Percentiles rank a stretch among this genome's conserved stretches.
Evolutionary conservation across 2,797 vertebrate genomes (phyloP).

Genomic region (Rhadinocentrus ornatus): DNA sequence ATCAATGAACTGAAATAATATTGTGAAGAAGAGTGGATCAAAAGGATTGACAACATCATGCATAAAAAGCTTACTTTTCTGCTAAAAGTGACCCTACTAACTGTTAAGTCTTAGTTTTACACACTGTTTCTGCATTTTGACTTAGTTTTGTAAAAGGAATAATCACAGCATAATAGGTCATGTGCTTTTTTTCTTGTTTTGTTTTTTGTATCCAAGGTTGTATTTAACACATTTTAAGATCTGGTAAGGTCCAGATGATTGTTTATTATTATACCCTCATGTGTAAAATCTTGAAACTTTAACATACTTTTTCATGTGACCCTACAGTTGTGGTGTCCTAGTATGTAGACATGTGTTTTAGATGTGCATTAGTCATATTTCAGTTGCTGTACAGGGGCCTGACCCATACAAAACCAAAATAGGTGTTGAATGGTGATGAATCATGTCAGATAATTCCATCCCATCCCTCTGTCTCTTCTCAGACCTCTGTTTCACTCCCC

Average conservation of each 20-base stretch:
- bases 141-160: not conserved
- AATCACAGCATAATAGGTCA: not conserved
- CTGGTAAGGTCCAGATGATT: too few species aligned
- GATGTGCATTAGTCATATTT: slow-evolving; percentile 21
- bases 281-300: not conserved
- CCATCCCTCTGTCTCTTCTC: slow-evolving; percentile 27
- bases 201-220: not conserved
- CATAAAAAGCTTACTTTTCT: too few species aligned
- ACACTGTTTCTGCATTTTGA: not conserved
- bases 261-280: not conserved
- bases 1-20: too few species aligned
- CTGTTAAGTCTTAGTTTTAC: too few species aligned
- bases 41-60: too few species aligned
- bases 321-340: not conserved
- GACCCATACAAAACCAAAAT: slow-evolving; percentile 12
- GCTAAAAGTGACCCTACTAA: too few species aligned
- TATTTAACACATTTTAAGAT: not conserved
- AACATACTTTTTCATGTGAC: not conserved
- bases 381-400: slow-evolving; percentile 15
- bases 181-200: not conserved
- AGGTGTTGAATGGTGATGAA: slow-evolving; percentile 51
- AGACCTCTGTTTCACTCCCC: slow-evolving; percentile 47
- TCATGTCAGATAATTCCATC: slow-evolving; percentile 58
- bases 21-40: too few species aligned
- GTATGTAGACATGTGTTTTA: slow-evolving; percentile 30